Percentiles rank a stretch among this genome's conserved stretches.
Evolutionary conservation across 1,140 invertebrate genomes (phyloP).

Genomic region (Bathynomus jamesi): DNA sequence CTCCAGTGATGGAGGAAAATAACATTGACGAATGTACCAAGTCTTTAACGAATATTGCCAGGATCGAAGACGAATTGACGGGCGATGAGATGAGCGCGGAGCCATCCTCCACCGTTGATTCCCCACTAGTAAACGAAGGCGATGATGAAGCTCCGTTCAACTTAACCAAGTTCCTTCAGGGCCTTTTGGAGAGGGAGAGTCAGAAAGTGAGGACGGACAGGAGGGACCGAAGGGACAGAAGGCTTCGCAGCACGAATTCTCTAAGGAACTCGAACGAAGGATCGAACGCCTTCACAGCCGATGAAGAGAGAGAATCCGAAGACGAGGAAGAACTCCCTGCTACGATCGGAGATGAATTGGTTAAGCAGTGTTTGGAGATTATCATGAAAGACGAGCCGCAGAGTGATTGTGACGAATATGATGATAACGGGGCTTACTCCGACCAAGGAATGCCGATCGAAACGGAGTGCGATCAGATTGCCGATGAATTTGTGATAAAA

Average conservation of each 20-base stretch:
- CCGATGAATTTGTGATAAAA: not conserved
- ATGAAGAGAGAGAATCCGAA: not conserved
- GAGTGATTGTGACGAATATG: not conserved
- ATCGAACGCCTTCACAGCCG: too few species aligned
- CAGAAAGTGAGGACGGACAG: not conserved
- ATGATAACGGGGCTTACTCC: not conserved
- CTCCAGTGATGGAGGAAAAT: not conserved
- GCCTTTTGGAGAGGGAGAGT: not conserved
- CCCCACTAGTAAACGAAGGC: not conserved
- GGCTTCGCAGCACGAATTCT: not conserved
- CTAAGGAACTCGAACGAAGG: not conserved
- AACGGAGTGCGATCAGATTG: not conserved
- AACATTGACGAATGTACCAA: not conserved
- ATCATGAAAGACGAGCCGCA: slow-evolving; percentile 8
- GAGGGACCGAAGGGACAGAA: not conserved
- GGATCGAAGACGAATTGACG: not conserved
- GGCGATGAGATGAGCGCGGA: too few species aligned
- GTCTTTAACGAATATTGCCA: not conserved
- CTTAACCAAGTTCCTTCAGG: not conserved
- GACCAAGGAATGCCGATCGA: not conserved
- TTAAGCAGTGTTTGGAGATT: slow-evolving; percentile 12
- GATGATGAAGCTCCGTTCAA: not conserved
- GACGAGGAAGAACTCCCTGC: not conserved
- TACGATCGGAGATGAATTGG: not conserved
- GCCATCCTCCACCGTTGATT: not conserved